A percentile compares a stretch with the other conserved stretches of the same genome.
These are phyloP conservation scores for Zalophus californianus DNA, from an alignment of 2,797 vertebrate species.

Conservation along the genomic window DNA sequence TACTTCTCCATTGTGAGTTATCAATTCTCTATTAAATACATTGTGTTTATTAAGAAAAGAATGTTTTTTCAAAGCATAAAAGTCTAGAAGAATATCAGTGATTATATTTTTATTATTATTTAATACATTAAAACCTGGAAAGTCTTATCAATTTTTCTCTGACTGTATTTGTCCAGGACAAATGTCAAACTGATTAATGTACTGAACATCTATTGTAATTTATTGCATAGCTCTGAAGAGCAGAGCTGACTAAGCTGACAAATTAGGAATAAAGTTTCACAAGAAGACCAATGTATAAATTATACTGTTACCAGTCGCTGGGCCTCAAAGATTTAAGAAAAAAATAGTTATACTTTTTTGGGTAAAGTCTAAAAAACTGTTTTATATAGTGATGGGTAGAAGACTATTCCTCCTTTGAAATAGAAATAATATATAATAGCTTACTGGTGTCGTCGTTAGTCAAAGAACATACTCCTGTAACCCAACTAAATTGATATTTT, in stretches of 20 bases:
- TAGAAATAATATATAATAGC: not conserved
- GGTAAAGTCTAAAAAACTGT: constrained; percentile 21
- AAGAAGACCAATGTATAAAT: constrained; percentile 62
- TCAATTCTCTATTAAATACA: not conserved
- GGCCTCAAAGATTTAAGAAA: constrained; percentile 48
- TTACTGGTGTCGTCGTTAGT: not conserved
- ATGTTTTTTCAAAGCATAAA: not conserved
- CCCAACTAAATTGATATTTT: constrained; percentile 28
- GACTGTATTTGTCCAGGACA: constrained; percentile 57
- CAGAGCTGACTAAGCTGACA: constrained; percentile 56
- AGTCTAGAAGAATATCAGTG: not conserved
- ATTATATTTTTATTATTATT: constrained; percentile 52
- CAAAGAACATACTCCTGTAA: not conserved
- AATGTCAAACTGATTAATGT: constrained; percentile 71
- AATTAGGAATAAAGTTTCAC: constrained; percentile 77
- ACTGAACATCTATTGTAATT: constrained; percentile 66
- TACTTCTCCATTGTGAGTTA: not conserved
- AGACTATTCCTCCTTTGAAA: not conserved
- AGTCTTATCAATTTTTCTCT: constrained; percentile 59
- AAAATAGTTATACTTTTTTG: not conserved
- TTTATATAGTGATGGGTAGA: constrained; percentile 49
- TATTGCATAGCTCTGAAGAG: constrained; percentile 73
- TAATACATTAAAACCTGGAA: constrained; percentile 40
- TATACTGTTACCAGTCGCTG: constrained; percentile 47
- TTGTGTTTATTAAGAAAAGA: not conserved